Evolutionary conservation across 2,888 invertebrate genomes (phyloP), one percentile per base, ranked within the genome.

Genomic region (Limnephilus marmoratus): DNA sequence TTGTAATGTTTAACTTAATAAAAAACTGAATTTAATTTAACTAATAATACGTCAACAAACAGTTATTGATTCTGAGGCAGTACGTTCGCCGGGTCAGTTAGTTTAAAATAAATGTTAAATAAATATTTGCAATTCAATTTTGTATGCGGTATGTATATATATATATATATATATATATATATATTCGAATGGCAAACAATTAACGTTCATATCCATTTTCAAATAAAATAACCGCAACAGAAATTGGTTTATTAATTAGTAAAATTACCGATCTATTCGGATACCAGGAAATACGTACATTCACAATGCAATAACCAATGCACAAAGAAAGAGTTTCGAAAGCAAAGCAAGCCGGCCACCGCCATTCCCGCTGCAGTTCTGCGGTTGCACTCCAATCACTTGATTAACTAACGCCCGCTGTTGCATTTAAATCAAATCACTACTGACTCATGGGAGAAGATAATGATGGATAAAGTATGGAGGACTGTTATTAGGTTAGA

Each of bases 371-470:
- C 7, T 68, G 68, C 68, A 24, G 24, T 68, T 68, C 68, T 68
- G 68, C n/a, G 68, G 68, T 24, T 41, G 49, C 90, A 68, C 24
- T 80, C 41, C 88, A 90, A 89, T 91, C 53, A 83, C 83, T 82
- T 82, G 18, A 91, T 91, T 89, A 91, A 53, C 45, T 24, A 29
- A 41, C 89, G 89, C 41, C 24, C 24, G 37, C 34, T 53, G 45
- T 88, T 89, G 91, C 89, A 89, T 53, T 90, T 81, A 85, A 92
- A 92, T 80, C 53, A 80, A 82, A 90, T 92, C 87, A 87, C 81
- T 31, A 24, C 49, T 53, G 41, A 91, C 91, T 68, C 87, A 68
- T 31, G 37, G 31, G 31, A 86, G 86, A 86, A 68, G 87, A 68
- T 86, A 34, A 31, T n/a, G 85, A 15, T 31, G 82, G 15, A 83